Evolutionary conservation across 2,113 vertebrate species (phyloP), one percentile per base, ranked within the genome.

Genomic region (Scortum barcoo): DNA sequence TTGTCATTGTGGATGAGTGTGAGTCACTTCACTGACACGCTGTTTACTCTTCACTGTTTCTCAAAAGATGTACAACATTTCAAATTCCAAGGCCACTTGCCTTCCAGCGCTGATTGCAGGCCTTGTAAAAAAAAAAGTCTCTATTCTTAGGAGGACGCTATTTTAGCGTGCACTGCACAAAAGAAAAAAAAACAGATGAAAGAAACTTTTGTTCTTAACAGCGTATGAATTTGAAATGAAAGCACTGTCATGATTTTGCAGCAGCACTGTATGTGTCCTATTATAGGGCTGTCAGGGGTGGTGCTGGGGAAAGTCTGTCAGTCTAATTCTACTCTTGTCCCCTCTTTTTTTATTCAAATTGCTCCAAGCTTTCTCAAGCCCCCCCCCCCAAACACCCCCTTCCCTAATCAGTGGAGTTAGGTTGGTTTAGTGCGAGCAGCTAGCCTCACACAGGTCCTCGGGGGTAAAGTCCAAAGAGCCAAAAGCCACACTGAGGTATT

Each of bases 151-250:
- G 28, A 72, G 50, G 57, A 74, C 1, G 11, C 42, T 70, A 77
- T 88, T 90, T 89, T 72, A 81, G 85, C 71, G 78, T 83, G 80
- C 86, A 56, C 28, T 30, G 54, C 81, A 78, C 75, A 36, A 14
- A 10, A 44, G 10, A 12, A 76, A 56, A 70, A 48, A 63, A 62
- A 76, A 56, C 17, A 17, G 74, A 87, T 82, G 72, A 87, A 86
- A 89, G 69, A 61, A 61, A 77, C 72, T 69, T 88, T 89, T 90
- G 89, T 89, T 92, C 83, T 66, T 81, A 70, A 78, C 74, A 69
- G 67, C 72, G 75, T 51, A 76, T 85, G 62, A 53, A 69, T 83
- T 36, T 77, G 60, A 70, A 84, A 78, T 79, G 54, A 75, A 72
- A 88, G 51, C 79, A 17, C 26, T 69, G 85, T 80, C 89, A 46